phyloP scores from a whole-genome alignment of 2,888 invertebrate genomes.

The Panopea generosa region DNA sequence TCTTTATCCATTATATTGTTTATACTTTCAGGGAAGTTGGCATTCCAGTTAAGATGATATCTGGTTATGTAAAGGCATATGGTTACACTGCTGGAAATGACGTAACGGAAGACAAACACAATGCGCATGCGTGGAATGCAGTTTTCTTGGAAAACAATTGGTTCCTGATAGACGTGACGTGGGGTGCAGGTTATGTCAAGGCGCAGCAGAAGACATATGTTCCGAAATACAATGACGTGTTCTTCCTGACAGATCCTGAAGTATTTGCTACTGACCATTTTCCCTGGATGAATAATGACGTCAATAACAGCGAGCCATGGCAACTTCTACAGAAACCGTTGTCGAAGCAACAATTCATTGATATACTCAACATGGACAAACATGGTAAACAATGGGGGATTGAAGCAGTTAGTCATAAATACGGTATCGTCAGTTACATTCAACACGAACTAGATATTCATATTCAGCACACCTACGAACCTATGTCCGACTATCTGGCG shows the following conservation, averaged over 20 bases:
- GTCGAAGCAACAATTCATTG: conserved; percentile 31
- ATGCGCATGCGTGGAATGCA: conserved; percentile 68
- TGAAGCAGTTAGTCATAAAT: conserved; percentile 30
- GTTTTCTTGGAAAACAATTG: conserved; percentile 67
- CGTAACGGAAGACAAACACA: conserved; percentile 36
- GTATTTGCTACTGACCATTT: conserved; percentile 54
- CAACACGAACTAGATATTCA: conserved; percentile 43
- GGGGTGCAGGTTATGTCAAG: conserved; percentile 60
- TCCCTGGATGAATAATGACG: conserved; percentile 22
- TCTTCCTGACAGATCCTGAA: conserved; percentile 53
- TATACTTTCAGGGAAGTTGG: conserved; percentile 57
- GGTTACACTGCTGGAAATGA: conserved; percentile 60
- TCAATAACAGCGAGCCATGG: conserved; percentile 28
- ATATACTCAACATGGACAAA: no score
- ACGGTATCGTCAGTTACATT: conserved; percentile 30
- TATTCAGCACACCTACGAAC: conserved; percentile 25
- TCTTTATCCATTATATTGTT: no score
- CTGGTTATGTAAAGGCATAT: conserved; percentile 63
- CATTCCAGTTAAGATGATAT: conserved; percentile 59
- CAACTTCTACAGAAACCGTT: conserved; percentile 35
- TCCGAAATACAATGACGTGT: conserved; percentile 39
- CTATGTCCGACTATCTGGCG: no score
- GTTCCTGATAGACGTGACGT: conserved; percentile 66
- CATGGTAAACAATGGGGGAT: conserved; percentile 61
- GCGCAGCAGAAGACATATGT: conserved; percentile 47